Evolutionary conservation across 1,140 invertebrate species (phyloP), one percentile per base, ranked within the genome.

Genomic region (Caerostris extrusa): DNA sequence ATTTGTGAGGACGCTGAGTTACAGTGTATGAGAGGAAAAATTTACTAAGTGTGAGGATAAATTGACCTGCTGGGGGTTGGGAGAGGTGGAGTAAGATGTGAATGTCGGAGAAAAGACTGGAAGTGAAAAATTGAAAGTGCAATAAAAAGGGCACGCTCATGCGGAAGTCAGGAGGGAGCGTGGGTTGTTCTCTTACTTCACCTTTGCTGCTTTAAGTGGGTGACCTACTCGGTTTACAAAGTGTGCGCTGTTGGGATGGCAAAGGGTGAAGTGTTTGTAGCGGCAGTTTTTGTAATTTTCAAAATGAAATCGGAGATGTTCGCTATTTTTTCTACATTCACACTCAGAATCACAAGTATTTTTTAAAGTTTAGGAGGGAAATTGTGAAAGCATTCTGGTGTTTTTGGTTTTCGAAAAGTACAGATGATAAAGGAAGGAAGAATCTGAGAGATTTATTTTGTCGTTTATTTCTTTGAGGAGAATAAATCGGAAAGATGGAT

Each of bases 61-160:
- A 19, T 85, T 58, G 56, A 82, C 53, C 53, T 82, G 83, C 19
- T 7, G 7, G 3, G 56, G 19, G 56, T 17, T 55, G n/a, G n/a
- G 56, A 56, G 12, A 81, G 8, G n/a, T 57, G 56, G 53, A 85
- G 83, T n/a, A n/a, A n/a, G n/a, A n/a, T n/a, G n/a, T n/a, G n/a
- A n/a, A n/a, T n/a, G n/a, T n/a, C n/a, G n/a, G n/a, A n/a, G n/a
- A n/a, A 57, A 90, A 90, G 17, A 19, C 8, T 61, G 19, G n/a
- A 19, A 69, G 50, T 90, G 88, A 90, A 90, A 90, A 77, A 90
- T 90, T 90, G 88, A 77, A 90, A 90, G n/a, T n/a, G n/a, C n/a
- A n/a, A 90, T 77, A 77, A 90, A 90, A 90, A 90, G 17, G 55
- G 17, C n/a, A 55, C 3, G 67, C 12, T 55, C 88, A n/a, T n/a